These are phyloP conservation scores for Vandiemenella viatica DNA, from an alignment of 2,888 invertebrate species.

Conservation along the genomic window DNA sequence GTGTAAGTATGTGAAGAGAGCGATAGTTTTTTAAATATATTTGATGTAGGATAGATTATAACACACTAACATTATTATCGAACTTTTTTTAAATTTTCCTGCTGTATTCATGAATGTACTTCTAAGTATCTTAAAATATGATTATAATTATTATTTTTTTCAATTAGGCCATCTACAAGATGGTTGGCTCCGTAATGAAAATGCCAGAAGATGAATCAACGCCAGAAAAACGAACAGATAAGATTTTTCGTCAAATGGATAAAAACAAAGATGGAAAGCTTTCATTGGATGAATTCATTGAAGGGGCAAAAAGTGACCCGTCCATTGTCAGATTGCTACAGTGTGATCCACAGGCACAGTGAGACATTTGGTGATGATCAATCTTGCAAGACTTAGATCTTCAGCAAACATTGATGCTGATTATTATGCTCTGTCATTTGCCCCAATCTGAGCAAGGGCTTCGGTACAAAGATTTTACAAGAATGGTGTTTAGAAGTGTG, in stretches of 20 bases:
- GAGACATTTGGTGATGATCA: conserved; percentile 14
- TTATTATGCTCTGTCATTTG: not conserved
- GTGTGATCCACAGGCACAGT: conserved; percentile 85
- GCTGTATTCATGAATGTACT: no score
- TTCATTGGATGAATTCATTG: conserved; percentile 93
- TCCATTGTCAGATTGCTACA: conserved; percentile 94
- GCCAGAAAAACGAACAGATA: conserved; percentile 94
- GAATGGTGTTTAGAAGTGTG: not conserved
- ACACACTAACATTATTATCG: no score
- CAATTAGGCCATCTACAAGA: conserved; percentile 93
- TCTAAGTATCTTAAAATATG: no score
- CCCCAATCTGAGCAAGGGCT: no score
- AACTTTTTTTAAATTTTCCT: no score
- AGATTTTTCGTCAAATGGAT: conserved; percentile 99
- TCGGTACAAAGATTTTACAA: not conserved
- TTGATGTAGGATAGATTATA: no score
- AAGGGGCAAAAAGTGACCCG: conserved; percentile 96
- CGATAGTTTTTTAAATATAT: no score
- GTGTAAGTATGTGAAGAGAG: no score
- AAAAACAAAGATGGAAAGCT: conserved; percentile 93
- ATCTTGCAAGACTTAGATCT: not conserved
- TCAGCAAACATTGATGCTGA: not conserved
- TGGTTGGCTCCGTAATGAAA: conserved; percentile 98
- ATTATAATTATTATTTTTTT: no score
- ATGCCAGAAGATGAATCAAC: conserved; percentile 99